Evolutionary conservation across 35 echinoderm and acorn worm species (phyloP).

Genomic region (Apostichopus japonicus): DNA sequence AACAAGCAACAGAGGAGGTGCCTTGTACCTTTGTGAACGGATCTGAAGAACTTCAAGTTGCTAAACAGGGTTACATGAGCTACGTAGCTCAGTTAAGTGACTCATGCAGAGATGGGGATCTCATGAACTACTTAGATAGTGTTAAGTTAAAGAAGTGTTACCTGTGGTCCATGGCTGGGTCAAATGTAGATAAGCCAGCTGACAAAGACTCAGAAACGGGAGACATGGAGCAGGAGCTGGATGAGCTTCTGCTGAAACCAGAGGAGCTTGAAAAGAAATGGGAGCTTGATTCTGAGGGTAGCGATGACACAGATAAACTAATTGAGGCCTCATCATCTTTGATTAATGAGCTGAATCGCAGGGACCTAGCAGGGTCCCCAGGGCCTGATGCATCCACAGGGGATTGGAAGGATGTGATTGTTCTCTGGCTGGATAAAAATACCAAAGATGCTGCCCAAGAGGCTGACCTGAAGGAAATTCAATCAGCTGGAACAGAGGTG

Average conservation of each 20-base stretch:
- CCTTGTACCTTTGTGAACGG: slow-evolving; percentile 69
- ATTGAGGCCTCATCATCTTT: slow-evolving; percentile 73
- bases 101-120: slow-evolving; percentile 71
- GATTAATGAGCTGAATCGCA: slow-evolving; percentile 70
- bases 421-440: slow-evolving; percentile 89
- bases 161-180: slow-evolving; percentile 77
- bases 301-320: slow-evolving; percentile 75
- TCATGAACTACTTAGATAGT: slow-evolving; percentile 65
- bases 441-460: slow-evolving; percentile 16
- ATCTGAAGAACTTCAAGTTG: slow-evolving; percentile 42
- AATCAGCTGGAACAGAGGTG: not conserved
- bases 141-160: slow-evolving; percentile 86
- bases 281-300: slow-evolving; percentile 67
- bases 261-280: slow-evolving; percentile 56
- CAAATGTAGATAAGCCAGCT: slow-evolving; percentile 33
- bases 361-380: slow-evolving; percentile 37
- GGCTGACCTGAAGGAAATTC: not conserved
- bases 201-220: slow-evolving; percentile 43
- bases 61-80: slow-evolving; percentile 78
- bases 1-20: slow-evolving; percentile 20
- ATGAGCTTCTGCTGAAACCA: slow-evolving; percentile 46
- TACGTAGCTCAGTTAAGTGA: slow-evolving; percentile 80
- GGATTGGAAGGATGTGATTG: slow-evolving; percentile 91
- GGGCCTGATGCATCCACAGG: slow-evolving; percentile 64
- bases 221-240: slow-evolving; percentile 47